Evolutionary conservation across 2,888 invertebrate species (phyloP), one percentile per base, ranked within the genome.

Genomic region (Drosophila kanekoi): DNA sequence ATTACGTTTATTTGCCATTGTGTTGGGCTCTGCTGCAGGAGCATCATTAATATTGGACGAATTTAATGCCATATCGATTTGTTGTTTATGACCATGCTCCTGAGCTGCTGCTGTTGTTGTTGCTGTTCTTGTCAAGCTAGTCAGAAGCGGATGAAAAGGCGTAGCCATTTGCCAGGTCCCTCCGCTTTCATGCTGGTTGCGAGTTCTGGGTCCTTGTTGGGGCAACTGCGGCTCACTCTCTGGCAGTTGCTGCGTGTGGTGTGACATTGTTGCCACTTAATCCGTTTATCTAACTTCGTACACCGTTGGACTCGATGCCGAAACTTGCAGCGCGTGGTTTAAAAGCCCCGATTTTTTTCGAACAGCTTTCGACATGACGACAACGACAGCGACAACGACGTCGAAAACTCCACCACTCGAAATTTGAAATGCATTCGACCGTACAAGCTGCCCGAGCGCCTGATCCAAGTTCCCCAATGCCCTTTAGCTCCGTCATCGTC

Each of bases 211-310:
- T 32, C 35, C 59, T 37, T 23, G 13, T 38, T 32, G 20, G 48
- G 18, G 48, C 47, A 16, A 13, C 58, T 38, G 48, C 28, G 47
- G 53, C 58, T 58, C 32, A 47, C 18, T 41, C 52, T 57, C 20
- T 57, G 32, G 37, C 43, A 33, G 1, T 18, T 58, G 45, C 54
- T 67, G 62, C 47, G 60, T 68, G 53, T 60, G 62, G 63, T 78
- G 81, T 71, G 77, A 87, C 85, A 85, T 81, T 85, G 89, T 89
- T 87, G 89, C 68, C 79, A 85, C 89, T 91, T 92, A 92, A 92
- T 92, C 92, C 92, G 90, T 92, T 92, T 92, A 92, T 92, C 92
- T 91, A 91, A 87, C 90, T 92, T 92, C 91, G 92, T 91, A 92
- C 92, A 92, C 91, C 90, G 90, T 83, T 92, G 91, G 91, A 91